Base-by-base conservation (phyloP, 2,113 vertebrate species). In the Anarrhichthys ocellatus region DNA sequence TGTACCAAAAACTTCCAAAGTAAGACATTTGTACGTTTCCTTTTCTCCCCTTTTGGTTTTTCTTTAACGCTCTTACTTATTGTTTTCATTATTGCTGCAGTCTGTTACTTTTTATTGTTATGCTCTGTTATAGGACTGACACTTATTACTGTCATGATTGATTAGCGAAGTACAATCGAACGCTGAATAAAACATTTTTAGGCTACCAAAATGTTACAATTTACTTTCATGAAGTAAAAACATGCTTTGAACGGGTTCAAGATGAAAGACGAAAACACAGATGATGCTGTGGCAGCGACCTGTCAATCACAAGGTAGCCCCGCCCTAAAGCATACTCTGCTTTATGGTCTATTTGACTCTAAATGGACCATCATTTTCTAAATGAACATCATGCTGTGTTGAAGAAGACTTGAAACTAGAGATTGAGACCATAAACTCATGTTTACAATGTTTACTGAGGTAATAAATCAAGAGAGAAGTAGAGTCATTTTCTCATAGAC, bases 1-100 rank as follows among this genome's bases (percentile, higher is more conserved):
- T 78, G 59, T 74, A 78, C 71, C 38, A 79, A 62, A 73, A 73
- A 9, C 20, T 17, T 17, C 44, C 14, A 65, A 58, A 82, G 48
- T 1, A 9, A 81, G 1, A 5, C 36, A 24, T 20, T 52, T 20
- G 27, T 20, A 32, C 0, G 15, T 50, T 36, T 44, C 32, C 34
- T 54, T 5, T 17, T 36, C 17, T 42, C 14, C 0, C 17, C 29
- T 32, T 1, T 65, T 5, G 44, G 65, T 34, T 46, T 56, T 36
- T 38, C 15, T 29, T 44, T 38, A 36, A 9, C 7, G 17, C 2
- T 46, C 2, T 22, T 54, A 54, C 50, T 54, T 54, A 54, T 14
- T 36, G 1, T 24, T 63, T 14, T 50, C 4, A 29, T 58, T 4
- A 32, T 11, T 67, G 42, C 40, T 50, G 27, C 6, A 52, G 61